Conservation (phyloP, 1,140 invertebrate species). For the Lepidurus apus region DNA sequence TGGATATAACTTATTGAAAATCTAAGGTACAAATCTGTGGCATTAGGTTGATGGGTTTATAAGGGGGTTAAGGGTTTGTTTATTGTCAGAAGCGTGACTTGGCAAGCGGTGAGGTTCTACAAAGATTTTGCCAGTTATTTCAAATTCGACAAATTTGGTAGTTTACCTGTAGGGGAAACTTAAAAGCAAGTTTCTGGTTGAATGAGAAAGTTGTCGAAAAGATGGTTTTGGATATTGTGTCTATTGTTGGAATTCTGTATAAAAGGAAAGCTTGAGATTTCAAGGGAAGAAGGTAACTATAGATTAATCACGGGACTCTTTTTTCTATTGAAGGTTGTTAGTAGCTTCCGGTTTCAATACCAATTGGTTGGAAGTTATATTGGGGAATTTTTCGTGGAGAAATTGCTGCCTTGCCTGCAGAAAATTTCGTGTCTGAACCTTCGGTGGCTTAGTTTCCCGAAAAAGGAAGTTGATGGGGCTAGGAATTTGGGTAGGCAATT, state of each 20-base stretch:
- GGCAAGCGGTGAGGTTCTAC: neutral
- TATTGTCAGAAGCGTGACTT: neutral
- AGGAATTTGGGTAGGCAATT: neutral
- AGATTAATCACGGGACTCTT: neutral
- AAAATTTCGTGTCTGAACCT: neutral
- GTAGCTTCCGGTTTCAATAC: neutral
- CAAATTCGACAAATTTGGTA: too few relatives aligned
- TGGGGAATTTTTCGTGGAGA: neutral
- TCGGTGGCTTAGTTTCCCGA: neutral
- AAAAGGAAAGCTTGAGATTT: too few relatives aligned
- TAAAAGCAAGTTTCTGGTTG: neutral
- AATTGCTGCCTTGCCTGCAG: neutral
- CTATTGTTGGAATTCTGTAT: neutral
- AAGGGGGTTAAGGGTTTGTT: neutral
- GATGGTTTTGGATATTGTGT: neutral
- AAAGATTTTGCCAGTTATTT: too few relatives aligned
- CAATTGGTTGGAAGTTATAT: neutral
- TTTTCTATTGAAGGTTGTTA: conserved; percentile 13
- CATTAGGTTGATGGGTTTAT: neutral
- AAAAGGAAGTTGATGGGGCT: neutral
- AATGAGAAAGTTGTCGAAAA: neutral
- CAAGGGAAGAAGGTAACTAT: neutral
- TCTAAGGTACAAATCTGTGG: neutral
- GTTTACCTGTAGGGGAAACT: too few relatives aligned
- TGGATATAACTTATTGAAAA: neutral